A percentile compares a stretch with the other conserved stretches of the same genome.
Conservation (phyloP, 2,113 vertebrate species). For the cat (Felis catus) region DNA sequence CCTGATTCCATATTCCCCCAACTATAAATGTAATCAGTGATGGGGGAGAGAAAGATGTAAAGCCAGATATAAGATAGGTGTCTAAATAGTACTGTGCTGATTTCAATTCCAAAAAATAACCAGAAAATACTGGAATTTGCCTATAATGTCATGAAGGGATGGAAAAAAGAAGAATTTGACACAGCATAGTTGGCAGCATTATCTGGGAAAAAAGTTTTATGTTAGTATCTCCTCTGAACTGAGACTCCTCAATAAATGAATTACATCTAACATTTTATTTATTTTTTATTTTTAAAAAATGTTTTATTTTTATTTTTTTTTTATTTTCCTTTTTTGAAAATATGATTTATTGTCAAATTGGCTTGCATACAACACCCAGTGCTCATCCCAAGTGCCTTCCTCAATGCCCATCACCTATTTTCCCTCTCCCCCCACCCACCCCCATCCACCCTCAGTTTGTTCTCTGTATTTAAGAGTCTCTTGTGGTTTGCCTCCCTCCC, state of each 20-base stretch:
- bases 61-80: not conserved
- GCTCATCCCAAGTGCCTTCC: too few species aligned
- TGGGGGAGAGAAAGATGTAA: not conserved
- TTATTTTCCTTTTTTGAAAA: too few species aligned
- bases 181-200: not conserved
- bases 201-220: not conserved
- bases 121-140: not conserved
- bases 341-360: too few species aligned
- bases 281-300: too few species aligned
- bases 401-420: too few species aligned
- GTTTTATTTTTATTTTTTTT: too few species aligned
- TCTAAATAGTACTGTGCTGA: not conserved
- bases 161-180: not conserved
- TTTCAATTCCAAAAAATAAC: not conserved
- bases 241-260: not conserved
- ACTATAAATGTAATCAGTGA: not conserved
- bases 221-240: slow-evolving; percentile 1
- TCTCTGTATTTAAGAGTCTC: too few species aligned
- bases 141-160: not conserved
- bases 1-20: not conserved
- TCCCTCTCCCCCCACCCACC: too few species aligned
- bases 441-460: too few species aligned
- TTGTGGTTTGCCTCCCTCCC: too few species aligned
- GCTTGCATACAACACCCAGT: too few species aligned
- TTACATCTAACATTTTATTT: not conserved